Percentiles rank a stretch among this genome's conserved stretches.
phyloP scores from a whole-genome alignment of 1,140 invertebrate genomes.

The Saccostrea glomerata region DNA sequence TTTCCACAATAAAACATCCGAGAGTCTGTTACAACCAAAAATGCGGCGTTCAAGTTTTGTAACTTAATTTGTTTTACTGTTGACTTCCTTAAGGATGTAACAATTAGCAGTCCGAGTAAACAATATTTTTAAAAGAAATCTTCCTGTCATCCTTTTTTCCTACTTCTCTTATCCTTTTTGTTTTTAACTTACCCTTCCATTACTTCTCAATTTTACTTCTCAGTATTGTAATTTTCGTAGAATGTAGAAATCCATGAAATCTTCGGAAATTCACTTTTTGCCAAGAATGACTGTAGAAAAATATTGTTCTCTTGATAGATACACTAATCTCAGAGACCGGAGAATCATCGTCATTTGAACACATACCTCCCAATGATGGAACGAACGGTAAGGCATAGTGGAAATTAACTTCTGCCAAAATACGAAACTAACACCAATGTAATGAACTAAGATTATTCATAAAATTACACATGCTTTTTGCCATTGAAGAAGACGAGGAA shows the following conservation, averaged over 20 bases:
- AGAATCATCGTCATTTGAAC: background rate
- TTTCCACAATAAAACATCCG: background rate
- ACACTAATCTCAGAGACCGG: background rate
- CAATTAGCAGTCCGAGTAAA: background rate
- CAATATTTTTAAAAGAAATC: background rate
- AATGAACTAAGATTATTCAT: background rate
- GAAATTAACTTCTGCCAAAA: no score
- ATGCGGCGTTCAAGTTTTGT: background rate
- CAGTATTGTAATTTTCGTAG: no score
- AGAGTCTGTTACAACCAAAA: background rate
- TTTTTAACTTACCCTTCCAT: background rate
- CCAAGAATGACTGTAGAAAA: background rate
- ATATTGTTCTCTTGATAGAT: background rate
- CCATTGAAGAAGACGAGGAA: background rate
- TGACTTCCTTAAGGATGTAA: conserved; percentile 28
- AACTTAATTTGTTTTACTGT: background rate
- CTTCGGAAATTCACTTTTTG: no score
- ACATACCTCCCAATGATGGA: background rate
- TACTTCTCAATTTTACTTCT: no score
- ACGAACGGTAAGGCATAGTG: background rate
- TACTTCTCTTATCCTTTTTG: background rate
- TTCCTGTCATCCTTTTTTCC: conserved; percentile 15
- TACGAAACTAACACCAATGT: background rate
- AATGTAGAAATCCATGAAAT: no score
- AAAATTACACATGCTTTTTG: background rate